Percentiles rank a stretch among this genome's conserved stretches.
Evolutionary conservation across 2,113 vertebrate genomes (phyloP).

Genomic region (Phycodurus eques): DNA sequence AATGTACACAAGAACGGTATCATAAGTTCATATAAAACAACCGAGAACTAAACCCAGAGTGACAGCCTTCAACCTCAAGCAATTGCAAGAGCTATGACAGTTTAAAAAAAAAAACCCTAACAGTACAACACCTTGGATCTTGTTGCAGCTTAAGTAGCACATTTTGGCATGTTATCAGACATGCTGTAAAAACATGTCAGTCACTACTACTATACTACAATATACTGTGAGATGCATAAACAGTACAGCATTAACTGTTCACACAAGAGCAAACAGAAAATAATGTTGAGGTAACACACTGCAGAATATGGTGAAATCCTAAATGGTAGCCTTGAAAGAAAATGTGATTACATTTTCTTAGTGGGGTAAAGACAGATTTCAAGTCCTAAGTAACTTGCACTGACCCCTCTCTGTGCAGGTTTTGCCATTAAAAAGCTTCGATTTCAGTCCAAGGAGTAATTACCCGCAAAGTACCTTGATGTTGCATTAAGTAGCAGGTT

Average conservation of each 20-base stretch:
- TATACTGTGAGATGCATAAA: too few relatives aligned
- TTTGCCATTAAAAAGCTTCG: slow-evolving; percentile 38
- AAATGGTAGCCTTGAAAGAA: too few relatives aligned
- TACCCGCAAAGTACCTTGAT: slow-evolving; percentile 53
- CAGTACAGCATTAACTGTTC: too few relatives aligned
- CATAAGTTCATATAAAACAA: not conserved
- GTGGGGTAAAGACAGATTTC: too few relatives aligned
- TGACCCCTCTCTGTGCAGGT: slow-evolving; percentile 19
- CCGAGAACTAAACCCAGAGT: not conserved
- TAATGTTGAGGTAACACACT: too few relatives aligned
- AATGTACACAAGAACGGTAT: not conserved
- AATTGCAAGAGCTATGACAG: not conserved
- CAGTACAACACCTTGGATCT: not conserved
- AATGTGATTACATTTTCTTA: too few relatives aligned
- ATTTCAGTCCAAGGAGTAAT: slow-evolving; percentile 56
- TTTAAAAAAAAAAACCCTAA: not conserved
- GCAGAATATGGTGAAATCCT: too few relatives aligned
- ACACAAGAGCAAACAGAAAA: too few relatives aligned
- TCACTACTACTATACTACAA: too few relatives aligned
- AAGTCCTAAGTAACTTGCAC: not conserved
- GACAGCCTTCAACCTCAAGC: not conserved
- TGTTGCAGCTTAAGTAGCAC: not conserved
- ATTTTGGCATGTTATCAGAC: too few relatives aligned
- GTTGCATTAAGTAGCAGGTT: slow-evolving; percentile 31
- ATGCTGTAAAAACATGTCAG: too few relatives aligned